Evolutionary conservation across 1,140 invertebrate species (phyloP).

Genomic region (Trichogramma pretiosum): DNA sequence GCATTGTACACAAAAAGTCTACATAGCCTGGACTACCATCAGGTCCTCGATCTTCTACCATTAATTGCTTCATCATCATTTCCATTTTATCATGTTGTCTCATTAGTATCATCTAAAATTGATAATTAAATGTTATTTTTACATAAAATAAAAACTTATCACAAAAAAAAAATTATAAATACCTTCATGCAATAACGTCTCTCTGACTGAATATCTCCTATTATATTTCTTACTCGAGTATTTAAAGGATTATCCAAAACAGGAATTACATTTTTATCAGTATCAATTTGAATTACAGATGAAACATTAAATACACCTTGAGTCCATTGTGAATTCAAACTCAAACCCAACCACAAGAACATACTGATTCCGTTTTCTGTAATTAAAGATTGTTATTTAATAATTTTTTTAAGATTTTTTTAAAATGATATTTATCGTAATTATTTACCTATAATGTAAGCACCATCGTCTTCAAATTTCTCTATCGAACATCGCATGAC

Average conservation of each 20-base stretch:
- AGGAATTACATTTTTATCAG: slow-evolving; percentile 69
- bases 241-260: slow-evolving; percentile 71
- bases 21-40: slow-evolving; percentile 87
- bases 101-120: slow-evolving; percentile 77
- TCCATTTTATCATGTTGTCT: slow-evolving; percentile 92
- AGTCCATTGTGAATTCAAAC: slow-evolving; percentile 64
- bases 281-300: slow-evolving; percentile 72
- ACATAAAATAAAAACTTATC: too few relatives aligned
- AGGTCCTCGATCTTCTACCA: slow-evolving; percentile 89
- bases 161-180: slow-evolving; percentile 24
- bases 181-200: slow-evolving; percentile 80
- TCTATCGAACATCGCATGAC: slow-evolving; percentile 77
- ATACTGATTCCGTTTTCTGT: slow-evolving; percentile 92
- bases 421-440: too few relatives aligned
- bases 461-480: slow-evolving; percentile 78
- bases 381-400: slow-evolving; percentile 5
- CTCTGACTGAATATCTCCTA: slow-evolving; percentile 59
- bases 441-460: slow-evolving; percentile 67
- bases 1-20: slow-evolving; percentile 96
- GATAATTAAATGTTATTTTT: neutral
- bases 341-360: slow-evolving; percentile 88
- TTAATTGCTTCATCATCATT: slow-evolving; percentile 87
- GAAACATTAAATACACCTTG: slow-evolving; percentile 79
- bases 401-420: neutral
- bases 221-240: slow-evolving; percentile 59